These are phyloP conservation scores for Bombus cullumanus DNA, from an alignment of 1,140 invertebrate species.

Conservation along the genomic window DNA sequence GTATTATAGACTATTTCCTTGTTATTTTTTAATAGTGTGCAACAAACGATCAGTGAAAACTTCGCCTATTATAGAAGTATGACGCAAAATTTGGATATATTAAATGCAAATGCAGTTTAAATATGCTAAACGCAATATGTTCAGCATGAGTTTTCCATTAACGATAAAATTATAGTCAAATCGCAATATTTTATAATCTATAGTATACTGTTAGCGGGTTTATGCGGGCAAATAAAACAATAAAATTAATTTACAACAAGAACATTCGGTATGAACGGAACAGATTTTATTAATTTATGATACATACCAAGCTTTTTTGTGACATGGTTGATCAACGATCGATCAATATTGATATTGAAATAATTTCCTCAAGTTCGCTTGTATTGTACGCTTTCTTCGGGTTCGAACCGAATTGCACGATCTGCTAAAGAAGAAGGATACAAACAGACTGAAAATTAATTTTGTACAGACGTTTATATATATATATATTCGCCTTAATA, in stretches of 20 bases:
- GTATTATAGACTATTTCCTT: neutral
- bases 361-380: neutral
- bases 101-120: neutral
- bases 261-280: neutral
- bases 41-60: neutral
- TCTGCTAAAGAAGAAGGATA: neutral
- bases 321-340: slow-evolving; percentile 55
- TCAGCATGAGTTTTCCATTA: too few relatives aligned
- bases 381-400: neutral
- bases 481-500: slow-evolving; percentile 68
- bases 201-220: neutral
- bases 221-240: neutral
- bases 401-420: neutral
- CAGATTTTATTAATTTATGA: neutral
- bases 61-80: neutral
- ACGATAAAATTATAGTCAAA: neutral
- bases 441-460: slow-evolving; percentile 27
- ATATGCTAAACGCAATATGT: neutral
- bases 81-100: neutral
- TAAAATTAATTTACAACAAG: neutral
- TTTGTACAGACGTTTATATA: slow-evolving; percentile 56
- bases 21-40: neutral
- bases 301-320: slow-evolving; percentile 56
- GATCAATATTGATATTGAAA: neutral
- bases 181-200: neutral